These are phyloP conservation scores for Columba janthina DNA, from an alignment of 2,113 vertebrate species.

Conservation along the genomic window DNA sequence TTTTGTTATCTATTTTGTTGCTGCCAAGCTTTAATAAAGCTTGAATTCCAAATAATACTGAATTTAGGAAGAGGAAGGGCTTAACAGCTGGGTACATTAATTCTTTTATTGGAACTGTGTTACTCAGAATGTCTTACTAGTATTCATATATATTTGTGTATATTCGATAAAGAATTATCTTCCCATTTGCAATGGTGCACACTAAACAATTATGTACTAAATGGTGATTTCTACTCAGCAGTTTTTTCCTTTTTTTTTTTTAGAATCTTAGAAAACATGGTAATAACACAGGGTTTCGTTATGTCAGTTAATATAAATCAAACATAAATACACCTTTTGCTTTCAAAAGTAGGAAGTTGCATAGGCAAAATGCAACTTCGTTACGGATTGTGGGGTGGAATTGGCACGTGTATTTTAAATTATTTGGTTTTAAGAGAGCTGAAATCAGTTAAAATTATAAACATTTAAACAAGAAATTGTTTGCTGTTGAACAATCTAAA, in stretches of 20 bases:
- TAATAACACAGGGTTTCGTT: neutral
- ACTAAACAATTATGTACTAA: neutral
- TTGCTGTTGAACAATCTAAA: neutral
- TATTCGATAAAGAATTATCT: neutral
- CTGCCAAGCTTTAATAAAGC: conserved; percentile 32
- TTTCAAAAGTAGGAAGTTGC: neutral
- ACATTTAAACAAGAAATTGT: neutral
- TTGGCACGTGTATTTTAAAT: neutral
- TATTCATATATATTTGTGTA: neutral
- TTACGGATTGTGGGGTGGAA: neutral
- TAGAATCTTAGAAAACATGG: neutral
- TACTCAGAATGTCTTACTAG: neutral
- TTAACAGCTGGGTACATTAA: neutral
- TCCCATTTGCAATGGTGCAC: neutral
- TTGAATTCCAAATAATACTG: conserved; percentile 3
- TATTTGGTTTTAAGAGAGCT: neutral
- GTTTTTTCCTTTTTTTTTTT: too few species aligned
- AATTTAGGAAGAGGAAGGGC: conserved; percentile 13
- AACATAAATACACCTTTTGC: neutral
- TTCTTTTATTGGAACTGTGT: neutral
- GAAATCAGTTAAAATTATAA: neutral
- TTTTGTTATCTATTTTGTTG: conserved; percentile 52
- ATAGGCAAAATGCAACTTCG: neutral
- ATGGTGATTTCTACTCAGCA: neutral
- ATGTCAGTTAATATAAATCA: neutral